These are phyloP conservation scores for Monomorium pharaonis DNA, from an alignment of 1,140 invertebrate genomes.

Conservation along the genomic window DNA sequence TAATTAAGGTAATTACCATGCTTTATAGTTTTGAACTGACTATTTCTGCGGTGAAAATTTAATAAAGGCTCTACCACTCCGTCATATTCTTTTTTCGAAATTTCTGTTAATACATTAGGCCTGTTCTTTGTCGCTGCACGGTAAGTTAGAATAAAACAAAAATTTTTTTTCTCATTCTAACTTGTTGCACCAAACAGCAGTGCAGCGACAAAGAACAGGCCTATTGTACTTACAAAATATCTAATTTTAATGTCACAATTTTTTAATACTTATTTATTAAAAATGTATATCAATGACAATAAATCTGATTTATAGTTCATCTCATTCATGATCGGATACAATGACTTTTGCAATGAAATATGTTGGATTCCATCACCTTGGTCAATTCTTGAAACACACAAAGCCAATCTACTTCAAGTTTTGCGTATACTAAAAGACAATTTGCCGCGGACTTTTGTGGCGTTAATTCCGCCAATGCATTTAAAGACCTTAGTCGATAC, in stretches of 20 bases:
- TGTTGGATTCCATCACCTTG: slow-evolving; percentile 83
- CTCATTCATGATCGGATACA: slow-evolving; percentile 89
- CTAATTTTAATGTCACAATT: neutral
- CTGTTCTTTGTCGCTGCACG: too few relatives aligned
- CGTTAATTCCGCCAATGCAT: slow-evolving; percentile 85
- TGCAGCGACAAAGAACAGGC: too few relatives aligned
- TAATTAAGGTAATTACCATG: neutral
- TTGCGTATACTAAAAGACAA: slow-evolving; percentile 86
- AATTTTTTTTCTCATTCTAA: too few relatives aligned
- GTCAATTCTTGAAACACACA: slow-evolving; percentile 82
- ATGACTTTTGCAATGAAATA: slow-evolving; percentile 89
- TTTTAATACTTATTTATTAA: neutral
- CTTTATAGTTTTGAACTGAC: neutral
- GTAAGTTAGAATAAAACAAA: too few relatives aligned
- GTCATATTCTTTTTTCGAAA: neutral
- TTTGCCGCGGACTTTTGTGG: slow-evolving; percentile 88
- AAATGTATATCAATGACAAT: slow-evolving; percentile 1
- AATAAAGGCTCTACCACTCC: neutral
- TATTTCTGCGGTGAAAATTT: neutral
- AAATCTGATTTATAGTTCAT: slow-evolving; percentile 86
- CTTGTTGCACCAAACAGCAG: too few relatives aligned
- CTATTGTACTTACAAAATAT: neutral
- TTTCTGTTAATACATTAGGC: neutral
- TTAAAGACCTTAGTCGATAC: slow-evolving; percentile 76
- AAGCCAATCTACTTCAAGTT: slow-evolving; percentile 84